phyloP scores from a whole-genome alignment of 2,888 invertebrate species.

The Lymantria dispar region DNA sequence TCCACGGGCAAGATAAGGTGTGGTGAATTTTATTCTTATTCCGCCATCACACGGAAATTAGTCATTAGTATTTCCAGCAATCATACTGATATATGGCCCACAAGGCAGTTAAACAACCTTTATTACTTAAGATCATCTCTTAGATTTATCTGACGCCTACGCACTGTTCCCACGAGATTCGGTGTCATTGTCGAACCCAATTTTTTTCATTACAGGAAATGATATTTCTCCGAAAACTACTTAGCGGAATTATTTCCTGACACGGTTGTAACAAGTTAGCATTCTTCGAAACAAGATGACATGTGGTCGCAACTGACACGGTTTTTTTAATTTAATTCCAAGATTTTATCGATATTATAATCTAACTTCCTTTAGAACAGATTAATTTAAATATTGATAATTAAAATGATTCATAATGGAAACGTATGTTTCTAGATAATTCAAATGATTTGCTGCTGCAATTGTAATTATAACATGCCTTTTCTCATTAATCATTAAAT shows the following conservation, averaged over 20 bases:
- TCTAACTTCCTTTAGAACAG: slow-evolving; percentile 10
- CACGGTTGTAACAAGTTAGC: slow-evolving; percentile 3
- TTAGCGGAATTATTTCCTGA: slow-evolving; percentile 7
- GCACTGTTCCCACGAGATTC: too few relatives aligned
- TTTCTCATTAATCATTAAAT: slow-evolving; percentile 23
- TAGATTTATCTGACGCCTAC: too few relatives aligned
- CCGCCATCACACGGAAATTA: too few relatives aligned
- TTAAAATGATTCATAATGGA: slow-evolving; percentile 28
- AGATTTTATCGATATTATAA: slow-evolving; percentile 7
- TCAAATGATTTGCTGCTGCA: slow-evolving; percentile 41
- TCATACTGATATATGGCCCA: too few relatives aligned
- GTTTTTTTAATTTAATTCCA: slow-evolving; percentile 1
- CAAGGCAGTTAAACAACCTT: too few relatives aligned
- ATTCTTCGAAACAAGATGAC: slow-evolving; percentile 28
- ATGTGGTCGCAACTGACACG: slow-evolving; percentile 9
- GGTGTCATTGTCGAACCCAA: too few relatives aligned
- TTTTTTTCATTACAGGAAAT: slow-evolving; percentile 1
- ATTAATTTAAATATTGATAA: slow-evolving; percentile 23
- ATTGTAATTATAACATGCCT: slow-evolving; percentile 27
- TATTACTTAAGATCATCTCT: too few relatives aligned
- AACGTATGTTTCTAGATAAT: slow-evolving; percentile 10
- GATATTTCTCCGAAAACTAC: slow-evolving; percentile 8
- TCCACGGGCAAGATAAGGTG: too few relatives aligned
- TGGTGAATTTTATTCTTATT: too few relatives aligned
- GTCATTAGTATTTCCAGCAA: too few relatives aligned